Percentiles rank a stretch among this genome's conserved stretches.
Conservation (phyloP, 1,140 invertebrate species). For the Sinonovacula constricta region DNA sequence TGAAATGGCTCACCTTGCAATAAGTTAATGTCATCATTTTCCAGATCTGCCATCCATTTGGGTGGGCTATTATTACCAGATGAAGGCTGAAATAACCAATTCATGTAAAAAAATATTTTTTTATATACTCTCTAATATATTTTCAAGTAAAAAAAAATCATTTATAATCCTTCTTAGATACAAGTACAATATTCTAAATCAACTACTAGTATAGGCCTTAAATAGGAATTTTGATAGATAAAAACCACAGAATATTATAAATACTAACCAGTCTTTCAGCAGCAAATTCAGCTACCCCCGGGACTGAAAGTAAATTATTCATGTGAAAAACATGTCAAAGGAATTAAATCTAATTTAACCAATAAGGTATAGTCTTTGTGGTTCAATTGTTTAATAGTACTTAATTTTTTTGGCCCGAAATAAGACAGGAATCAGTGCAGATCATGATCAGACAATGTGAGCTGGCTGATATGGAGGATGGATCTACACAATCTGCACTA, state of each 20-base stretch:
- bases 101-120: neutral
- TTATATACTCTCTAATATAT: neutral
- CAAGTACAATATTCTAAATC: too few relatives aligned
- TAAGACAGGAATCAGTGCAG: too few relatives aligned
- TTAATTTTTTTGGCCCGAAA: too few relatives aligned
- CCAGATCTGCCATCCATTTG: slow-evolving; percentile 78
- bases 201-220: neutral
- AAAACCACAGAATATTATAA: neutral
- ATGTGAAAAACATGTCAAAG: too few relatives aligned
- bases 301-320: too few relatives aligned
- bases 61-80: slow-evolving; percentile 67
- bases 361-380: too few relatives aligned
- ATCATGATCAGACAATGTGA: too few relatives aligned
- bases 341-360: too few relatives aligned
- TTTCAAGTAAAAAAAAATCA: neutral
- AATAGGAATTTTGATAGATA: slow-evolving; percentile 13
- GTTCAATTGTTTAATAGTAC: too few relatives aligned
- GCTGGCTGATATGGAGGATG: too few relatives aligned
- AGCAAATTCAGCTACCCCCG: slow-evolving; percentile 87
- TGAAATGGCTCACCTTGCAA: slow-evolving; percentile 83
- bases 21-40: slow-evolving; percentile 84
- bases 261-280: slow-evolving; percentile 79
- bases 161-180: neutral
- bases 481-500: too few relatives aligned
- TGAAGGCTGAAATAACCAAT: slow-evolving; percentile 19